Conservation (phyloP, 2,888 invertebrate genomes). For the Athetis lepigone region DNA sequence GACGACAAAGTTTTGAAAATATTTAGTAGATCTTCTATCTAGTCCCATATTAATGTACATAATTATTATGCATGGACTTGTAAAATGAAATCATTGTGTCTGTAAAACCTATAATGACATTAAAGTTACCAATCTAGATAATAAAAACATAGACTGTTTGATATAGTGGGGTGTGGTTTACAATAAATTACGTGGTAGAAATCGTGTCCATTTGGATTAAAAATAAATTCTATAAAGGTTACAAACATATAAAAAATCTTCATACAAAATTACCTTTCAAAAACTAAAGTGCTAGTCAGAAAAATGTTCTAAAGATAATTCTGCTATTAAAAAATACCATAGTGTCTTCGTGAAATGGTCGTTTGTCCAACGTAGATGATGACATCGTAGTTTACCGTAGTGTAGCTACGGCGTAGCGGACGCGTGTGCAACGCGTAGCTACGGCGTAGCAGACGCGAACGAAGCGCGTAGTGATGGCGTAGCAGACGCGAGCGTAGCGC, state of each 20-base stretch:
- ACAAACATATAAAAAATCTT: constrained; percentile 10
- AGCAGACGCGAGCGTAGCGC: not conserved
- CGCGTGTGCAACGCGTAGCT: constrained; percentile 4
- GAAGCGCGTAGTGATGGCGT: not conserved
- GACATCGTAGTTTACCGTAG: not conserved
- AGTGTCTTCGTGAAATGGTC: constrained; percentile 7
- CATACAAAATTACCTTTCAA: constrained; percentile 8
- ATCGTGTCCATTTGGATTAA: constrained; percentile 40
- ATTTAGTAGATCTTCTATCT: constrained; percentile 24
- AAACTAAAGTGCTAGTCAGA: constrained; percentile 10
- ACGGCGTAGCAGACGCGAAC: not conserved
- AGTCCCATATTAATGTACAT: constrained; percentile 29
- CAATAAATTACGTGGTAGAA: constrained; percentile 25
- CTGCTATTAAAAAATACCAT: constrained; percentile 7
- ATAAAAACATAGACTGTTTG: constrained; percentile 46
- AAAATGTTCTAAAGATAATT: not conserved
- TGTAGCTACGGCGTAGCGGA: constrained; percentile 6
- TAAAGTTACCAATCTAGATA: constrained; percentile 15
- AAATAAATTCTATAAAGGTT: constrained; percentile 17
- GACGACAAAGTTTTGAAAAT: not conserved
- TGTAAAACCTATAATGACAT: constrained; percentile 15
- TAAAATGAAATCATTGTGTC: constrained; percentile 23
- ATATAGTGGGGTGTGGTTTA: constrained; percentile 31
- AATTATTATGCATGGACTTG: constrained; percentile 18
- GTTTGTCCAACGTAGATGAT: constrained; percentile 2